Evolutionary conservation across 92 coral and sea anemone species (phyloP), one percentile per base, ranked within the genome.

Genomic region (Phenganax stokvisi): DNA sequence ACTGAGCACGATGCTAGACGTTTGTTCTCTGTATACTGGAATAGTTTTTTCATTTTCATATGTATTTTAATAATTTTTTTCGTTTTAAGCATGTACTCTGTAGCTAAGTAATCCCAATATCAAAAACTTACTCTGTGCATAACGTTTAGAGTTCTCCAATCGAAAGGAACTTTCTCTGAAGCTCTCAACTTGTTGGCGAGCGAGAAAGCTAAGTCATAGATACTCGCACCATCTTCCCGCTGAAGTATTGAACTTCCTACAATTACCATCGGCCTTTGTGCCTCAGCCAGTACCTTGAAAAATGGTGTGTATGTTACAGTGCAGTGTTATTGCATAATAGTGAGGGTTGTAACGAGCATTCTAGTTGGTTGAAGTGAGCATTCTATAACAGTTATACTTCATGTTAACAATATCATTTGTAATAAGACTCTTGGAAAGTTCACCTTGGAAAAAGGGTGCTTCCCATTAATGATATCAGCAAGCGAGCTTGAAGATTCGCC

Each of bases 81-180:
- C 25, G 25, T 20, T 20, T 20, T 20, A 20, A 20, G 25, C 25
- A 20, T 20, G 25, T 20, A 20, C 25, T 20, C 25, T 20, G 25
- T 20, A 20, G 25, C 25, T 37, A 37, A 37, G 47, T 37, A 37
- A 37, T 37, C 47, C 47, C 47, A 2, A 37, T 1, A 37, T 37
- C 2, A 37, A 37, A 37, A 37, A 83, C 86, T 20, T 87, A 96
- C 99, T 90, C 96, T 88, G 76, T 96, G 99, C 85, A 96, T 56
- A 17, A 96, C 90, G 80, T 96, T 96, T n/a, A 96, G 96, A n/a
- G 91, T 93, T 61, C 93, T 90, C 99, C 99, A 96, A 44, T 86
- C 91, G 6, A 89, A 85, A 56, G 92, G 91, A 57, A 82, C 90
- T 47, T 83, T 80, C 75, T 89, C 75, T 2, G 88, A 86, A 58